These are phyloP conservation scores for Spinus olivaceus DNA, from an alignment of 2,797 vertebrate genomes.

Conservation along the genomic window DNA sequence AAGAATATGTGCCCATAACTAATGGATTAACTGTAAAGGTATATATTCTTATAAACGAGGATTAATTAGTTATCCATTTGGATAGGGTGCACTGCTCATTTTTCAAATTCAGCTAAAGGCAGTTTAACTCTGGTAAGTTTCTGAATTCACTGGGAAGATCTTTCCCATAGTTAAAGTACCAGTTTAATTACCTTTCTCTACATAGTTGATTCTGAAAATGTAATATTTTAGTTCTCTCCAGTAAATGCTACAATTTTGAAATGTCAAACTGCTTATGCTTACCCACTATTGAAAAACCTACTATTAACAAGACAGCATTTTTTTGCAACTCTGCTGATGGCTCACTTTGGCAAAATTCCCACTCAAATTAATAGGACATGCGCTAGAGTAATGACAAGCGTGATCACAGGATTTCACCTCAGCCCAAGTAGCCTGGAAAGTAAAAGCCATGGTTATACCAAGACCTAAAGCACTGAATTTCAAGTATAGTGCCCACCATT, in stretches of 20 bases:
- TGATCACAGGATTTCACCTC: not conserved
- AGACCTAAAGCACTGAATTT: not conserved
- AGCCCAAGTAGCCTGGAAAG: not conserved
- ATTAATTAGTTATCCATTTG: conserved; percentile 66
- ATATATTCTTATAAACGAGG: conserved; percentile 62
- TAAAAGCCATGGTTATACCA: not conserved
- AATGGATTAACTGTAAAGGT: conserved; percentile 69
- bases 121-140: conserved; percentile 54
- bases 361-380: not conserved
- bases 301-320: not conserved
- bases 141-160: not conserved
- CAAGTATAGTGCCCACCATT: not conserved
- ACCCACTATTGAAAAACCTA: not conserved
- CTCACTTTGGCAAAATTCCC: not conserved
- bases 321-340: not conserved
- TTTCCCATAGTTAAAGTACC: not conserved
- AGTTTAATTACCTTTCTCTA: not conserved
- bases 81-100: conserved; percentile 40
- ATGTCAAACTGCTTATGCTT: not conserved
- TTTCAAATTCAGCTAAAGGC: conserved; percentile 67
- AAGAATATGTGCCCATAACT: conserved; percentile 61
- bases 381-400: not conserved
- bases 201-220: not conserved
- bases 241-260: conserved; percentile 1
- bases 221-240: conserved; percentile 1